Evolutionary conservation across 2,113 vertebrate species (phyloP).

Genomic region (Gobius niger): DNA sequence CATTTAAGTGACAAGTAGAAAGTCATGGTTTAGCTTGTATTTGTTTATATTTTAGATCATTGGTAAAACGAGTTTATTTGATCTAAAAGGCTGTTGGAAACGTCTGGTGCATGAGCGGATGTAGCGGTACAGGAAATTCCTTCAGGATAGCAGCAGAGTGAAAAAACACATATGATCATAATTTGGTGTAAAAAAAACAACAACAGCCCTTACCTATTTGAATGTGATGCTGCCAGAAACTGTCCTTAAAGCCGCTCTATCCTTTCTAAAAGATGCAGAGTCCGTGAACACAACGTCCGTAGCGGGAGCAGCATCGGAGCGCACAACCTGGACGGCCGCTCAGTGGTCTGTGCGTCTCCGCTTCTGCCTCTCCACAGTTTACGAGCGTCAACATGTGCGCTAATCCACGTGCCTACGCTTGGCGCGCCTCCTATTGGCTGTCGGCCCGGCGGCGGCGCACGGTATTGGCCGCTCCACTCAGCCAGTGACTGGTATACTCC

Average conservation of each 20-base stretch:
- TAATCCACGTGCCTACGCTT: constrained; percentile 76
- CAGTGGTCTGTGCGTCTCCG: constrained; percentile 46
- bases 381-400: constrained; percentile 78
- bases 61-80: neutral
- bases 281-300: constrained; percentile 34
- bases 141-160: constrained; percentile 44
- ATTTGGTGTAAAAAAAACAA: neutral
- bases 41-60: too few species aligned
- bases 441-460: neutral
- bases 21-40: too few species aligned
- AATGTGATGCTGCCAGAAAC: constrained; percentile 5
- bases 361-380: constrained; percentile 63
- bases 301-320: constrained; percentile 44
- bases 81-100: neutral
- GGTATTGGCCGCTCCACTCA: constrained; percentile 54
- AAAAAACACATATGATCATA: constrained; percentile 13
- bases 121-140: constrained; percentile 52
- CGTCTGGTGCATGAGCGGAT: constrained; percentile 19
- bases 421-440: constrained; percentile 60
- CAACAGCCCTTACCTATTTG: constrained; percentile 49
- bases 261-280: neutral
- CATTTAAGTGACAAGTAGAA: too few species aligned
- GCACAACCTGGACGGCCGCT: constrained; percentile 39
- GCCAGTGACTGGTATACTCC: constrained; percentile 60
- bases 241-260: neutral